Evolutionary conservation across 2,797 vertebrate species (phyloP).

Genomic region (Thripadectes ignobilis): DNA sequence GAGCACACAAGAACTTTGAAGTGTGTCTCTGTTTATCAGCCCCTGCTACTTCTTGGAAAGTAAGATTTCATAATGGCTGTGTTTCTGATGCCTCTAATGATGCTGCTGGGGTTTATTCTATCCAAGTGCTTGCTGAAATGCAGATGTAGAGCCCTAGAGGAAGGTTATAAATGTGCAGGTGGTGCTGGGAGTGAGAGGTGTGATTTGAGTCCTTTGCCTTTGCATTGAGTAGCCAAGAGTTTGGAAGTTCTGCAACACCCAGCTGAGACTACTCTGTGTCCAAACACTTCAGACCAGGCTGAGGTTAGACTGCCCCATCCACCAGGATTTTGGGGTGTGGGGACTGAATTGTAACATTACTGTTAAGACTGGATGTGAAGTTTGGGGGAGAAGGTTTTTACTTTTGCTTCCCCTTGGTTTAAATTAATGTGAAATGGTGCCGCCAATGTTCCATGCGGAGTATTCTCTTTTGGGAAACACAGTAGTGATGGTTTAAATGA

Average conservation of each 20-base stretch:
- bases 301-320: background rate
- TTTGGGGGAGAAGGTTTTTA: background rate
- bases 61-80: background rate
- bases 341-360: background rate
- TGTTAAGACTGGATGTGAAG: background rate
- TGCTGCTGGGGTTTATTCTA: background rate
- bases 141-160: background rate
- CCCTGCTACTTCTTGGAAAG: background rate
- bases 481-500: background rate
- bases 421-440: fast-evolving
- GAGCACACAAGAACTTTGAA: background rate
- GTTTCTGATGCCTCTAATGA: background rate
- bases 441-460: background rate
- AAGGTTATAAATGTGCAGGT: background rate
- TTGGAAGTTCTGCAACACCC: background rate
- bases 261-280: background rate
- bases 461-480: background rate
- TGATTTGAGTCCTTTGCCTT: background rate
- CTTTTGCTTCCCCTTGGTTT: background rate
- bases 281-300: background rate
- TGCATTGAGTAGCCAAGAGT: background rate
- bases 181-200: background rate
- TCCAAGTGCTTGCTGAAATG: background rate
- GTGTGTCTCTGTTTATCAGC: background rate
- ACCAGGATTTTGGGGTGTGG: background rate